Evolutionary conservation across 2,888 invertebrate species (phyloP).

Genomic region (Cephus runcator): DNA sequence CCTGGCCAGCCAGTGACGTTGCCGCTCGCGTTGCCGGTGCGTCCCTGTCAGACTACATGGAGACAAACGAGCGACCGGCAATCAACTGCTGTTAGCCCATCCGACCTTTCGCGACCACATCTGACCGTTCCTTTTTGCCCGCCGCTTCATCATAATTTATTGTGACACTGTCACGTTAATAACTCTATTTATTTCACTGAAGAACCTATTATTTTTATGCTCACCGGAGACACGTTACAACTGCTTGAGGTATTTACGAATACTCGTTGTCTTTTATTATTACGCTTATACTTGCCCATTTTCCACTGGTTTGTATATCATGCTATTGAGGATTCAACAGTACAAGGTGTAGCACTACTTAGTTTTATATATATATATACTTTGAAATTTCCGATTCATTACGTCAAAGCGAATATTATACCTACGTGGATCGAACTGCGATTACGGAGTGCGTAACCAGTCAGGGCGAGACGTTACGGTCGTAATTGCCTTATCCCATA

Average conservation of each 20-base stretch:
- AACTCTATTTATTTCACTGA: conserved; percentile 66
- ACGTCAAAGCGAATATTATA: no score
- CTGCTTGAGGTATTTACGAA: not conserved
- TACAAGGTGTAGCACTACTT: not conserved
- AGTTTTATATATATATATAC: no score
- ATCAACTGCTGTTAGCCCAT: conserved; percentile 64
- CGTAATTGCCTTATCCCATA: not conserved
- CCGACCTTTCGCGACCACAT: conserved; percentile 62
- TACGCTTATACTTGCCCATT: not conserved
- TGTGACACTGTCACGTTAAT: conserved; percentile 65
- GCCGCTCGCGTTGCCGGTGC: conserved; percentile 48
- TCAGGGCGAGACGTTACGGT: not conserved
- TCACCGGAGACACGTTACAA: conserved; percentile 22
- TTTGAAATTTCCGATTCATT: no score
- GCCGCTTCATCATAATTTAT: conserved; percentile 65
- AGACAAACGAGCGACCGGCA: conserved; percentile 65
- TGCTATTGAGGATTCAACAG: not conserved
- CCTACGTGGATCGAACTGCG: not conserved
- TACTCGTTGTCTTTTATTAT: not conserved
- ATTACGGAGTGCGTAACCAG: not conserved
- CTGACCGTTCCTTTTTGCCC: conserved; percentile 60
- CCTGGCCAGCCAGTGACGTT: conserved; percentile 25
- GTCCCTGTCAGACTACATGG: conserved; percentile 61
- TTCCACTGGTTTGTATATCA: not conserved
- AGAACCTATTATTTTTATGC: conserved; percentile 55